phyloP scores from a whole-genome alignment of 2,113 vertebrate genomes.

The Amblyopsis rosae region DNA sequence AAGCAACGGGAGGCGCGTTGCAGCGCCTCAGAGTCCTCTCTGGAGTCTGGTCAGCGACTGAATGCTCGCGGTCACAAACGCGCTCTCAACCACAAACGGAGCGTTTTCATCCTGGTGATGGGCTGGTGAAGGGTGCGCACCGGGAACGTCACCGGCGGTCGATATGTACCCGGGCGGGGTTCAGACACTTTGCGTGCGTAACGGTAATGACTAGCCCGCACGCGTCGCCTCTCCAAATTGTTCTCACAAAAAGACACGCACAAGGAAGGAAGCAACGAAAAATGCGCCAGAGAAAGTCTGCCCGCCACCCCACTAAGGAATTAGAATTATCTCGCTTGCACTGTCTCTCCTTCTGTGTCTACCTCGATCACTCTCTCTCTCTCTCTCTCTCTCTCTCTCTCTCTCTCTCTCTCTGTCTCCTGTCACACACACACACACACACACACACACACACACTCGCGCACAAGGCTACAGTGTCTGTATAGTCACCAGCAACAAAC shows the following conservation, averaged over 20 bases:
- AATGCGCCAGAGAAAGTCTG: not conserved
- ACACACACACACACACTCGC: conserved; percentile 11
- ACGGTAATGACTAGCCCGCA: not conserved
- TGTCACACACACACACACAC: conserved; percentile 6
- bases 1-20: conserved; percentile 50
- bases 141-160: not conserved
- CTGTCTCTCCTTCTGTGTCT: not conserved
- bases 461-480: too few relatives aligned
- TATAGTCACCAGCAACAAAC: too few relatives aligned
- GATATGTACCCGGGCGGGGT: conserved; percentile 4
- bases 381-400: not conserved
- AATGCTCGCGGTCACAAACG: conserved; percentile 25
- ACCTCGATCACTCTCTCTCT: not conserved
- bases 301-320: conserved; percentile 23
- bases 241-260: not conserved
- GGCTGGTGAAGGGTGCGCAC: not conserved
- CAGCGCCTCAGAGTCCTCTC: conserved; percentile 40
- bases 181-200: not conserved
- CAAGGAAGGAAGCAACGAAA: not conserved
- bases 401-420: not conserved
- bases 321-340: not conserved
- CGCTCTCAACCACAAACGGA: conserved; percentile 42
- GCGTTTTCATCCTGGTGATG: conserved; percentile 22
- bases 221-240: not conserved
- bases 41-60: conserved; percentile 25